Percentiles rank a stretch among this genome's conserved stretches.
Conservation (phyloP, 2,113 vertebrate species). For the Merops nubicus region DNA sequence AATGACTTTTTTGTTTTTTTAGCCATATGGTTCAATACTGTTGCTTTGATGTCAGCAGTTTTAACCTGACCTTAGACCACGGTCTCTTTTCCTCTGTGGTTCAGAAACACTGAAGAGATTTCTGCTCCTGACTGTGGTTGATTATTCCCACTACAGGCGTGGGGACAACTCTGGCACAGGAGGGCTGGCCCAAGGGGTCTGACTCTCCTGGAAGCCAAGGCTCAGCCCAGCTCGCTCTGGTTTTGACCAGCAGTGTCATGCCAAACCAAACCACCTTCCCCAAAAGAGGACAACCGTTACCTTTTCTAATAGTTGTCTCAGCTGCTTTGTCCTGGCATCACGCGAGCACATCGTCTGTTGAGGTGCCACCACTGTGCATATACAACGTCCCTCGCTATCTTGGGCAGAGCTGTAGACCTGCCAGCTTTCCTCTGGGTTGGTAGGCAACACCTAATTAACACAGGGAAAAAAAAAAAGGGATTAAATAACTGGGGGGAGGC, state of each 20-base stretch:
- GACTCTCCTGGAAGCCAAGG: not conserved
- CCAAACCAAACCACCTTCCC: not conserved
- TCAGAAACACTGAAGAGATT: not conserved
- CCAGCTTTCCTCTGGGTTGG: conserved; percentile 98
- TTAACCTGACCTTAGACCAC: not conserved
- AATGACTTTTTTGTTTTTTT: not conserved
- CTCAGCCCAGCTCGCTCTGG: not conserved
- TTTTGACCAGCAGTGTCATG: not conserved
- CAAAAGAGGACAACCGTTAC: conserved; percentile 69
- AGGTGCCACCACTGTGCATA: conserved; percentile 98
- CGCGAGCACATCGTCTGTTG: conserved; percentile 98
- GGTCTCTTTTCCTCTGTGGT: not conserved
- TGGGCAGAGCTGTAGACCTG: conserved; percentile 99
- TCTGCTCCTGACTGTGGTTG: not conserved
- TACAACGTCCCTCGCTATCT: conserved; percentile 96
- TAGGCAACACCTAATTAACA: conserved; percentile 89
- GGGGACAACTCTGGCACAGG: accelerated
- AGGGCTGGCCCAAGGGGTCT: not conserved
- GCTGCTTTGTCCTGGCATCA: conserved; percentile 96
- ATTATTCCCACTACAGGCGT: not conserved
- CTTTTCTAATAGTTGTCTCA: conserved; percentile 98
- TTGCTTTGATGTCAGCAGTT: conserved; percentile 28
- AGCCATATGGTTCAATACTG: not conserved
- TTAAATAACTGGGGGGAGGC: not conserved
- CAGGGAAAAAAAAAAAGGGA: not conserved